Evolutionary conservation across 1,140 invertebrate species (phyloP), one percentile per base, ranked within the genome.

Genomic region (Drosophila santomea): DNA sequence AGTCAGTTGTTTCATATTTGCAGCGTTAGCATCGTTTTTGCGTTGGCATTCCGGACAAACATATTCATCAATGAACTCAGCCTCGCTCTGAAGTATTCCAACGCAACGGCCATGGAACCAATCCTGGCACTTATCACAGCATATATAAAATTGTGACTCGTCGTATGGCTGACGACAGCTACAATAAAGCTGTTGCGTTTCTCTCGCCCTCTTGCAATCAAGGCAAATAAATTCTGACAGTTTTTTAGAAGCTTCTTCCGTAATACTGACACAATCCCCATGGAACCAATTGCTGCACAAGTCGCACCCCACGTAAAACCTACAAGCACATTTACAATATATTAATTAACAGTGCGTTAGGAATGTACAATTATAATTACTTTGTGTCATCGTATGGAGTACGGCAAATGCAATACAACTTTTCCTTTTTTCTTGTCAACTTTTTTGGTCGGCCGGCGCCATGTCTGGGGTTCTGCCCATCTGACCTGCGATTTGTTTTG

Each of bases 21-120:
- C 96, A 91, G 95, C 96, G 93, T 98, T 98, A 6, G 97, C 96
- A 25, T 95, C 96, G 67, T 96, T 97, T 92, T 97, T 97, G 60
- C 96, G 95, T 90, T 98, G 96, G 93, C 98, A 99, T 91, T 97
- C 97, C 0, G 98, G 98, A 94, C 98, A 99, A 68, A 98, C 95
- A 89, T 99, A 99, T 81, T 98, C 97, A 82, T 98, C 98, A 73
- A 99, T 98, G 82, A 96, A 96, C 89, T 98, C 97, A 6, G 97
- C 98, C 92, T 99, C 98, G 4, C 96, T 96, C 91, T 98, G 97
- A 35, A 99, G 93, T 83, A 99, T 98, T 11, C 98, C 98, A 8
- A 99, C 98, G 93, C 99, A 99, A 55, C 97, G 94, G 4, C 98
- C 98, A 93, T 99, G 99, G 93, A 99, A 99, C 99, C 99, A 99